Evolutionary conservation across 2,888 invertebrate genomes (phyloP).

Genomic region (Hydrotaea diabolus): DNA sequence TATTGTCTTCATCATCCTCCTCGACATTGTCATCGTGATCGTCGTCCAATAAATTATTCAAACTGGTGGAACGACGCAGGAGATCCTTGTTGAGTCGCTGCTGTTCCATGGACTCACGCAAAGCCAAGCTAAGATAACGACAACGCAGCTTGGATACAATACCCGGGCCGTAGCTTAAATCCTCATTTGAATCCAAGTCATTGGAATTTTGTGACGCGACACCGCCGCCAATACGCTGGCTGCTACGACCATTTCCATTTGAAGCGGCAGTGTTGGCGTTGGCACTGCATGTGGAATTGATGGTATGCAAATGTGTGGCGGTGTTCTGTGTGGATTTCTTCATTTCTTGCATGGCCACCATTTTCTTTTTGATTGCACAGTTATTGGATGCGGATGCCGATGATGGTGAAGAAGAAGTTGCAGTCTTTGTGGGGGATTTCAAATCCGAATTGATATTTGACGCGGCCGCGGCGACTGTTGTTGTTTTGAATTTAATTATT

Average conservation of each 20-base stretch:
- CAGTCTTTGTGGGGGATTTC: slow-evolving; percentile 65
- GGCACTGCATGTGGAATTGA: slow-evolving; percentile 61
- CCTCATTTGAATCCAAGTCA: slow-evolving; percentile 85
- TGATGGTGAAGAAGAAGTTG: slow-evolving; percentile 68
- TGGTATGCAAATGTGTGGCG: slow-evolving; percentile 73
- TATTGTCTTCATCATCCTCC: slow-evolving; percentile 72
- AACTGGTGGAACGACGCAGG: slow-evolving; percentile 90
- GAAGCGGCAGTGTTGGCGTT: slow-evolving; percentile 60
- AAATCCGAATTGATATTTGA: slow-evolving; percentile 49
- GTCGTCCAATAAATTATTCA: slow-evolving; percentile 92
- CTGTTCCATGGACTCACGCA: slow-evolving; percentile 86
- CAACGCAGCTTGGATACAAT: slow-evolving; percentile 93
- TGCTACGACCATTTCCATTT: slow-evolving; percentile 34
- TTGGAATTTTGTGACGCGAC: slow-evolving; percentile 43
- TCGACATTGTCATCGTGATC: slow-evolving; percentile 77
- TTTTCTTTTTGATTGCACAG: slow-evolving; percentile 78
- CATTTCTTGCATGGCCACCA: slow-evolving; percentile 82
- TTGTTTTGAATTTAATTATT: slow-evolving; percentile 64
- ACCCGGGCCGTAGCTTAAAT: slow-evolving; percentile 94
- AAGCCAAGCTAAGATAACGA: slow-evolving; percentile 91
- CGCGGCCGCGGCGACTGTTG: slow-evolving; percentile 18
- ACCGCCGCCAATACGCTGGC: slow-evolving; percentile 37
- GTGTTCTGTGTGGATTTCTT: slow-evolving; percentile 78
- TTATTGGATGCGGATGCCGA: slow-evolving; percentile 68
- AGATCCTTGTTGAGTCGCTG: slow-evolving; percentile 85